These are phyloP conservation scores for Cryptus viduatorius DNA, from an alignment of 2,888 invertebrate species.

Conservation along the genomic window DNA sequence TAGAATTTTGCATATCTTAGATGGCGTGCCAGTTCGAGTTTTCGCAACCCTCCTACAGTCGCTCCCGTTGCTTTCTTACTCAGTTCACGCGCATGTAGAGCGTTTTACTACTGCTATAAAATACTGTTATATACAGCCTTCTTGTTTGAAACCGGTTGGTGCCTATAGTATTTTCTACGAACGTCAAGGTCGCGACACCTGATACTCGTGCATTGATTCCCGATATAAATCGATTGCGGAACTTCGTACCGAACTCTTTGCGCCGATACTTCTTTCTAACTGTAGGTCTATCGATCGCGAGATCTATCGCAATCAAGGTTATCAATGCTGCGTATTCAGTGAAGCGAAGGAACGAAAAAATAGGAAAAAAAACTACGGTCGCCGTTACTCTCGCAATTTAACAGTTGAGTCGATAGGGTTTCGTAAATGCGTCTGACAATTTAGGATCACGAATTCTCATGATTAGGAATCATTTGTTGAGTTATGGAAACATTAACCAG, in stretches of 20 bases:
- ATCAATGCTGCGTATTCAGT: not conserved
- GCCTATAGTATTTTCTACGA: conserved; percentile 4
- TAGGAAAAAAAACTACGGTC: too few species aligned
- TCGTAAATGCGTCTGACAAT: too few species aligned
- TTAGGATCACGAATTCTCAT: too few species aligned
- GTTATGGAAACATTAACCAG: too few species aligned
- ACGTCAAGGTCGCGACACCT: conserved; percentile 37
- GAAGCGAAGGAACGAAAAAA: conserved; percentile 2
- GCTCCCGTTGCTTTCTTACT: too few species aligned
- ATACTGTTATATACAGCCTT: not conserved
- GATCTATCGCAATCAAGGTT: conserved; percentile 22
- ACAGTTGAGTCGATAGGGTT: too few species aligned
- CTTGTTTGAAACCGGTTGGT: conserved; percentile 41
- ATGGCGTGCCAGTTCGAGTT: conserved; percentile 27
- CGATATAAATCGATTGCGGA: conserved; percentile 20
- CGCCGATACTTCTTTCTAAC: conserved; percentile 1
- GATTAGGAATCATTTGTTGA: too few species aligned
- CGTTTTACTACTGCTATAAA: not conserved
- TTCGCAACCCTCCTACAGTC: not conserved
- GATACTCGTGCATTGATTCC: conserved; percentile 25
- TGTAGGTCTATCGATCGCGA: conserved; percentile 14
- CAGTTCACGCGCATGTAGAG: not conserved
- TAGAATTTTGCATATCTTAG: not conserved
- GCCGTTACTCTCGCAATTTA: too few species aligned
- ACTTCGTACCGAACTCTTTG: conserved; percentile 15